Evolutionary conservation across 2,113 vertebrate species (phyloP), one percentile per base, ranked within the genome.

Genomic region (Protomyctophum bolini): DNA sequence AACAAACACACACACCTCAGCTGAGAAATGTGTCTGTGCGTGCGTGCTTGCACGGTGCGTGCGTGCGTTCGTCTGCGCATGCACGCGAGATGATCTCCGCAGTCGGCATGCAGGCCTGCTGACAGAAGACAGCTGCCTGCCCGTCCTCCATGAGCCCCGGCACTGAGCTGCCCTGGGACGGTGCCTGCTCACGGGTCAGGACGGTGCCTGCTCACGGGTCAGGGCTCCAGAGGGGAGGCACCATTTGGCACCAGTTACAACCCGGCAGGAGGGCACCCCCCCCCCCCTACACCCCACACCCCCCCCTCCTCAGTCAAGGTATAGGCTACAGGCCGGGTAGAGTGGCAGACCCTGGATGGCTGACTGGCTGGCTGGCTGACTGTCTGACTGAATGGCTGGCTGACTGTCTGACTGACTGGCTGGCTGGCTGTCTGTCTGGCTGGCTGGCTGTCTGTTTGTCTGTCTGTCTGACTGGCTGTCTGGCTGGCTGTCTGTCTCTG

Each of bases 61-160:
- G 56, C 29, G 33, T 65, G 62, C 49, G 12, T 52, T 8, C 10
- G 58, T 61, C 58, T 70, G 49, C 48, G 41, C 15, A 45, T 60
- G 66, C 67, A 66, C 51, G 68, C 3, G 59, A 0, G 65, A 78
- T 79, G 77, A 84, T 83, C 48, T 74, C 78, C 1, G 21, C 71
- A 56, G 61, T 80, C 68, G 63, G 54, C 45, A 5, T 66, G 73
- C 75, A 5, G 68, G 73, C 75, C 76, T 79, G 65, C 83, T 92
- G 93, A 92, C 91, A 92, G 89, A 79, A 92, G 92, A 89, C 92
- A 94, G 91, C 91, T 93, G 91, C 83, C 89, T 81, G 84, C 81
- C 87, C 87, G 71, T 92, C 91, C 91, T 91, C 83, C 82, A 81
- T n/a, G n/a, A n/a, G 85, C 84, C 63, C 33, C 81, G 58, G 77